Base-by-base conservation (phyloP, 2,888 invertebrate genomes). In the Drosophila parthenogenetica region DNA sequence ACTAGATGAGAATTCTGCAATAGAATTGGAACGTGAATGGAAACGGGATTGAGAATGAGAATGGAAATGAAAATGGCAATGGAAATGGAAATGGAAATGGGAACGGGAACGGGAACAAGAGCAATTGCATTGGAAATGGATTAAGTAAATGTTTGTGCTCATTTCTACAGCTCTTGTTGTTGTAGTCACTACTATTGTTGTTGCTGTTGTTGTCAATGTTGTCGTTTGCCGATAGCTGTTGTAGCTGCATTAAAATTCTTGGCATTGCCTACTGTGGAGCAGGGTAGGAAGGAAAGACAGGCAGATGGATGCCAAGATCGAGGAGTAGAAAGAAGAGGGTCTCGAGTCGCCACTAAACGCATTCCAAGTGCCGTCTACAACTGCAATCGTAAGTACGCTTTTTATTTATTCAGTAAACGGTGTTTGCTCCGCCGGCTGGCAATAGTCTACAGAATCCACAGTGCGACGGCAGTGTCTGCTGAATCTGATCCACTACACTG, bases 181-280 rank as follows among this genome's bases (percentile, higher is more conserved):
- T 58, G 61, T 10, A 17, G 59, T 46, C 43, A 66, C 40, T 48
- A 42, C 22, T 40, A 25, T 54, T 51, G 58, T 46, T 16, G 59
- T 45, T 7, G 48, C 39, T 40, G 72, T 50, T 54, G 58, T 50
- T 64, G 72, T 59, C 63, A 68, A 61, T 25, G 55, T 13, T 45
- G 65, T 25, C 57, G 60, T 49, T 54, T 61, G 68, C 42, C 46
- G 51, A 16, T 60, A 42, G 73, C 58, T 59, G 70, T 55, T 50
- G 73, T 46, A 69, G 73, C 61, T 83, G 89, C 90, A 90, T 90
- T 90, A 90, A 90, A 90, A 90, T 90, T 79, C 87, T 79, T 77
- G 57, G 75, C 87, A 87, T 79, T 77, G 62, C 71, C 67, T 62
- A 55, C 46, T 35, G 8, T 32, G 8, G 32, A 3, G 11, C 17